phyloP scores from a whole-genome alignment of 23 tunicate species.

The Aplidium turbinatum region DNA sequence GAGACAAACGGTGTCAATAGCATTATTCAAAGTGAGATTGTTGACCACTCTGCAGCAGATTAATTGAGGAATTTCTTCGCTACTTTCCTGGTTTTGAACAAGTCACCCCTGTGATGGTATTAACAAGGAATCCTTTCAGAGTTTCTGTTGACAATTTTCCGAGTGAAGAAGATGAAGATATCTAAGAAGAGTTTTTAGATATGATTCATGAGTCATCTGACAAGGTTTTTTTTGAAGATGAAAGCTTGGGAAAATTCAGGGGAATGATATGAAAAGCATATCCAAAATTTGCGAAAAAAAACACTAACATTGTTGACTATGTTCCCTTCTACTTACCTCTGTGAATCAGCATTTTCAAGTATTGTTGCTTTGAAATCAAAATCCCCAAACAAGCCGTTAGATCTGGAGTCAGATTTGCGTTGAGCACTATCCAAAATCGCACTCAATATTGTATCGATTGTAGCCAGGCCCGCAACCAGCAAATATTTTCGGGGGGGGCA shows the following conservation, averaged over 20 bases:
- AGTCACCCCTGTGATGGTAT: conserved; percentile 39
- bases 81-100: conserved; percentile 51
- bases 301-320: conserved; percentile 28
- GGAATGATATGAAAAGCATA: conserved; percentile 37
- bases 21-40: conserved; percentile 32
- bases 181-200: conserved; percentile 22
- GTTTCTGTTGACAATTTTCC: conserved; percentile 37
- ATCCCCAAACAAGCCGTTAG: not conserved
- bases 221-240: conserved; percentile 42
- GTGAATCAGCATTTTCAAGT: conserved; percentile 14
- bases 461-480: too few relatives aligned
- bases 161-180: conserved; percentile 4
- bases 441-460: conserved; percentile 39
- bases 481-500: too few relatives aligned
- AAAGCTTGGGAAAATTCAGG: conserved; percentile 23
- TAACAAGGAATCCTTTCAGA: conserved; percentile 41
- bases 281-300: too few relatives aligned
- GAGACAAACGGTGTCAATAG: conserved; percentile 34
- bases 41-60: conserved; percentile 29
- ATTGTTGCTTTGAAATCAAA: conserved; percentile 11
- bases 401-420: not conserved
- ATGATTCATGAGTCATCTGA: conserved; percentile 61
- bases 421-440: conserved; percentile 28
- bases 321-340: conserved; percentile 36
- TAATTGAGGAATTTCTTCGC: conserved; percentile 52